A percentile compares a stretch with the other conserved stretches of the same genome.
Conservation (phyloP, 2,113 vertebrate genomes). For the Rhinolophus sinicus region DNA sequence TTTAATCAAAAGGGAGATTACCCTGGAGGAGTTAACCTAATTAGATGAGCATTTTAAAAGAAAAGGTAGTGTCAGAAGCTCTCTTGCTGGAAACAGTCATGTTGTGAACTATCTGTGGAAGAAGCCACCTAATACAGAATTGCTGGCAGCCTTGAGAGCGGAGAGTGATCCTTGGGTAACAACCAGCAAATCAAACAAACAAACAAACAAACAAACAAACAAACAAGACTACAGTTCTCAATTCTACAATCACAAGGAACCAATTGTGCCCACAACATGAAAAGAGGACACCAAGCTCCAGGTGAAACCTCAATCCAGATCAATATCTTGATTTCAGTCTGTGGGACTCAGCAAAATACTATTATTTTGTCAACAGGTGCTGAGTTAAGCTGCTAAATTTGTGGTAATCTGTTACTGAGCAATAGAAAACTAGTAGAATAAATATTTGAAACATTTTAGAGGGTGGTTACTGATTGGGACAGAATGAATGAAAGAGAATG, state of each 20-base stretch:
- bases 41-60: not conserved
- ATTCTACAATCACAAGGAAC: not conserved
- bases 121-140: not conserved
- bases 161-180: not conserved
- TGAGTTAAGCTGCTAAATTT: not conserved
- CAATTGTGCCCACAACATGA: not conserved
- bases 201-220: not conserved
- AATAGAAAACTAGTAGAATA: not conserved
- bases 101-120: not conserved
- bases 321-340: not conserved
- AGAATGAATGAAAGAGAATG: not conserved
- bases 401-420: not conserved
- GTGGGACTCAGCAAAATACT: not conserved
- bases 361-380: not conserved
- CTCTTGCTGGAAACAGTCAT: not conserved
- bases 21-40: not conserved
- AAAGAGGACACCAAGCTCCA: not conserved
- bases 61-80: not conserved
- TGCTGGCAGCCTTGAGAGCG: not conserved
- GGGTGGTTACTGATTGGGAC: not conserved
- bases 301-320: not conserved
- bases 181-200: not conserved
- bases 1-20: not conserved
- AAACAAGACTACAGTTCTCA: not conserved
- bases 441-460: not conserved